Conservation (phyloP, 2,797 vertebrate genomes). For the Clarias platycephalus region DNA sequence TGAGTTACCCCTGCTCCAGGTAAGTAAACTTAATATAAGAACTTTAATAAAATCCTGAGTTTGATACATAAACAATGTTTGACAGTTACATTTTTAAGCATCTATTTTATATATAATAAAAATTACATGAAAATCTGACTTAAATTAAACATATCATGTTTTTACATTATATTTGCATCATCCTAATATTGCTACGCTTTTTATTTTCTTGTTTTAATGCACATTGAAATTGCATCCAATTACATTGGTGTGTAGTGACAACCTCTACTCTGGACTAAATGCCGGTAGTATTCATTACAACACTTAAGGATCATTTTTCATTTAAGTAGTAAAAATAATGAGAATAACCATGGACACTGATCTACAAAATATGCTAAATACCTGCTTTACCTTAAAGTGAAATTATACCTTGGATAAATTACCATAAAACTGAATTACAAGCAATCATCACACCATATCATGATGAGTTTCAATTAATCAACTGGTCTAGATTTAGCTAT, state of each 20-base stretch:
- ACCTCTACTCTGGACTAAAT: slow-evolving; percentile 27
- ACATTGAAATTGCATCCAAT: slow-evolving; percentile 38
- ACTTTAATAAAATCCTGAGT: too few relatives aligned
- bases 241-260: slow-evolving; percentile 29
- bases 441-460: slow-evolving; percentile 7
- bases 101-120: neutral
- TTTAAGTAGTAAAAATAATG: neutral
- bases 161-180: neutral
- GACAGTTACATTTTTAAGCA: neutral
- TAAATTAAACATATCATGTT: neutral
- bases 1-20: too few relatives aligned
- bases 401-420: slow-evolving; percentile 17
- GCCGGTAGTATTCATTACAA: slow-evolving; percentile 23
- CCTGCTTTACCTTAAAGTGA: slow-evolving; percentile 19
- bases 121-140: neutral
- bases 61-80: neutral
- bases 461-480: slow-evolving; percentile 22
- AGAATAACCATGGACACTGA: neutral
- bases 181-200: neutral
- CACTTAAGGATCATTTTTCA: slow-evolving; percentile 19
- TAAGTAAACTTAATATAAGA: too few relatives aligned
- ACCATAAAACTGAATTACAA: slow-evolving; percentile 9
- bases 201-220: slow-evolving; percentile 16
- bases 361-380: slow-evolving; percentile 12
- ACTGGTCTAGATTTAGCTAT: slow-evolving; percentile 16